A percentile compares a stretch with the other conserved stretches of the same genome.
Evolutionary conservation across 2,888 invertebrate species (phyloP).

Genomic region (Maniola hyperantus): DNA sequence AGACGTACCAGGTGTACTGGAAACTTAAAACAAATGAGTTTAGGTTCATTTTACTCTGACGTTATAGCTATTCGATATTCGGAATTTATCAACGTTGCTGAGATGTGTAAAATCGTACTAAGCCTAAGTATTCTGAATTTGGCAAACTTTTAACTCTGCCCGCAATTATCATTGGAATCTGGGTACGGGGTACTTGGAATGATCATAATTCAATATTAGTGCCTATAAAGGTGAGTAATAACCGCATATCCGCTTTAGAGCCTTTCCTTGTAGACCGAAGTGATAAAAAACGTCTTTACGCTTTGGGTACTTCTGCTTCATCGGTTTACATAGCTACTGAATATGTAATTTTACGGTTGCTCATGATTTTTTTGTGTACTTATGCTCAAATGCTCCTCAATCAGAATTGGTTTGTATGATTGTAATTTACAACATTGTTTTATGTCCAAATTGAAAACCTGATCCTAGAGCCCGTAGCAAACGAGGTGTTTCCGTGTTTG

Average conservation of each 20-base stretch:
- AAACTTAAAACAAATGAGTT: too few relatives aligned
- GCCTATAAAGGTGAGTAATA: slow-evolving; percentile 78
- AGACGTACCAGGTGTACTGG: too few relatives aligned
- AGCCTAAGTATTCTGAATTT: slow-evolving; percentile 53
- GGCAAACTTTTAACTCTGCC: slow-evolving; percentile 70
- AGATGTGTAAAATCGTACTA: background rate
- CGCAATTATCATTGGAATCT: slow-evolving; percentile 77
- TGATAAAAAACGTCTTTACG: slow-evolving; percentile 18
- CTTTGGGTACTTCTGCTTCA: slow-evolving; percentile 8
- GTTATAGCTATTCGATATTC: too few relatives aligned
- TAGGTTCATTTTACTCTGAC: too few relatives aligned
- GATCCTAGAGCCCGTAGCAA: too few relatives aligned
- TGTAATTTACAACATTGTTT: too few relatives aligned
- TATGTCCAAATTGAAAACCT: too few relatives aligned
- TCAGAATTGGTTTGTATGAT: background rate
- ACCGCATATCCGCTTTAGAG: slow-evolving; percentile 56
- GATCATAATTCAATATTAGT: slow-evolving; percentile 75
- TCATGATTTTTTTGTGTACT: background rate
- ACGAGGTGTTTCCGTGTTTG: too few relatives aligned
- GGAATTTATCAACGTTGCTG: too few relatives aligned
- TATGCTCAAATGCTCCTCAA: background rate
- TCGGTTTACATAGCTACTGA: slow-evolving; percentile 11
- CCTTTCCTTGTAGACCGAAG: slow-evolving; percentile 39
- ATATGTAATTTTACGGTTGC: slow-evolving; percentile 1
- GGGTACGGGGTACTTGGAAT: slow-evolving; percentile 53